Percentiles rank a stretch among this genome's conserved stretches.
Conservation (phyloP, 2,888 invertebrate genomes). For the Tetanocera ferruginea region DNA sequence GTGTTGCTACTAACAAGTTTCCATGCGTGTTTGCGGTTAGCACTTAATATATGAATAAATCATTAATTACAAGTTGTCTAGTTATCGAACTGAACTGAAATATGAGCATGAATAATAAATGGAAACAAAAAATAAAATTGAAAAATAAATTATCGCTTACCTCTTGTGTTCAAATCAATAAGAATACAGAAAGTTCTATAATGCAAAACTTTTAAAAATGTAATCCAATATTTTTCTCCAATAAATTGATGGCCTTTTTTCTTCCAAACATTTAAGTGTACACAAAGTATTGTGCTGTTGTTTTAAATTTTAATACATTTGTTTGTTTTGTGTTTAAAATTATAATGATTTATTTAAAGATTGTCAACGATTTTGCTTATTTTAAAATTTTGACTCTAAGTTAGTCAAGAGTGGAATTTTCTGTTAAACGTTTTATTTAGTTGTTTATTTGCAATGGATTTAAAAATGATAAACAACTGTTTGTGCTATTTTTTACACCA, state of each 20-base stretch:
- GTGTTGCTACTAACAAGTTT: no score
- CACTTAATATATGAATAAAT: no score
- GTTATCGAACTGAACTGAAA: no score
- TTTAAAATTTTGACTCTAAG: no score
- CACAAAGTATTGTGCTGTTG: background rate
- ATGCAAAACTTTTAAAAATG: background rate
- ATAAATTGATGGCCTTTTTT: background rate
- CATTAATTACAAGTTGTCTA: no score
- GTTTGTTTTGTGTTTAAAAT: background rate
- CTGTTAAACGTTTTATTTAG: background rate
- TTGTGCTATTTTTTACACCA: slow-evolving; percentile 17
- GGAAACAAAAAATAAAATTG: background rate
- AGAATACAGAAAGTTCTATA: background rate
- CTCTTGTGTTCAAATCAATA: background rate
- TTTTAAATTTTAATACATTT: background rate
- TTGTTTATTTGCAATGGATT: background rate
- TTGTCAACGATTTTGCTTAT: no score
- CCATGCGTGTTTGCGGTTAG: no score
- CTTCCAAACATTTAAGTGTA: background rate
- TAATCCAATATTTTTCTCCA: slow-evolving; percentile 5
- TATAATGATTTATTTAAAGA: background rate
- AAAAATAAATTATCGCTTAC: slow-evolving; percentile 1
- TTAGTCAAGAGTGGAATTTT: background rate
- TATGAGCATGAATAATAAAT: background rate
- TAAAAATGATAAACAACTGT: slow-evolving; percentile 10